Evolutionary conservation across 2,888 invertebrate species (phyloP).

Genomic region (Flexamia atlantica): DNA sequence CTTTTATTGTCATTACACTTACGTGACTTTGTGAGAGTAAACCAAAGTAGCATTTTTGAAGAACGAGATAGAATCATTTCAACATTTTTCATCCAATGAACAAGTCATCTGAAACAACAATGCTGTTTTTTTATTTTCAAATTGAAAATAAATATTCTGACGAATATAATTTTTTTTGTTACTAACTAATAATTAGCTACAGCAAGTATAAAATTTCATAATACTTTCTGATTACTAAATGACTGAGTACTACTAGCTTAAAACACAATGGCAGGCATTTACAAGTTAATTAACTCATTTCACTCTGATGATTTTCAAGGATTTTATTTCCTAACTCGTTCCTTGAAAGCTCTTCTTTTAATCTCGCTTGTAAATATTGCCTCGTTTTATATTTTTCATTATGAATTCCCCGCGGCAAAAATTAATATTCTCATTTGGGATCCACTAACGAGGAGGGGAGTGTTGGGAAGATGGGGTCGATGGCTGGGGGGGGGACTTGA

Average conservation of each 20-base stretch:
- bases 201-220: no score
- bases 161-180: no score
- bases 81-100: no score
- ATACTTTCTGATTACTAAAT: no score
- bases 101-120: no score
- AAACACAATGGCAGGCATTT: neutral
- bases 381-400: conserved; percentile 34
- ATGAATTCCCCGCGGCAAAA: conserved; percentile 45
- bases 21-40: no score
- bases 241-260: neutral
- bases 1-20: no score
- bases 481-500: neutral
- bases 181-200: no score
- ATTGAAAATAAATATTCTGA: no score
- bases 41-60: no score
- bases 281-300: neutral
- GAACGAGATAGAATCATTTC: no score
- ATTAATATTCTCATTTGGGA: conserved; percentile 44
- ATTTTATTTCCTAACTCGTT: conserved; percentile 18
- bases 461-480: neutral
- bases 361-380: conserved; percentile 45
- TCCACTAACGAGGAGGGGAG: neutral
- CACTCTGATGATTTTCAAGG: neutral
- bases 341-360: conserved; percentile 23
- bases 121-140: no score